Percentiles rank a stretch among this genome's conserved stretches.
These are phyloP conservation scores for Geopemphigus sp. DNA, from an alignment of 1,140 invertebrate species.

Conservation along the genomic window DNA sequence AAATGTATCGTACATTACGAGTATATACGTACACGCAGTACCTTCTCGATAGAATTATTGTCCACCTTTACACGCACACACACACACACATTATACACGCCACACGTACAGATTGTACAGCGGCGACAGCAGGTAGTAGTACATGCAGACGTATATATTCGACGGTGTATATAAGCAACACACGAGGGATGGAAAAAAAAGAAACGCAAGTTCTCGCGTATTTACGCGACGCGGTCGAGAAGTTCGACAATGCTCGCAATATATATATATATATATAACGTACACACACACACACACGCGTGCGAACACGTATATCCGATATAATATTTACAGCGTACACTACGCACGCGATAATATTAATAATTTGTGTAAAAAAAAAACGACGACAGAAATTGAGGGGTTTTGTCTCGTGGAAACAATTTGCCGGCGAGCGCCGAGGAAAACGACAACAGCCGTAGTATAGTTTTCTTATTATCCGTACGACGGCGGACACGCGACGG, in stretches of 20 bases:
- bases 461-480: too few relatives aligned
- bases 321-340: neutral
- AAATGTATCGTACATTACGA: neutral
- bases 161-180: too few relatives aligned
- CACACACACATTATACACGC: constrained; percentile 11
- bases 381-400: too few relatives aligned
- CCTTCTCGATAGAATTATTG: constrained; percentile 41
- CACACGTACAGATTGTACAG: neutral
- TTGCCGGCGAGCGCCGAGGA: too few relatives aligned
- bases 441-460: too few relatives aligned
- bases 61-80: constrained; percentile 47
- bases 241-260: too few relatives aligned
- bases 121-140: constrained; percentile 11
- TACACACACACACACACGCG: neutral
- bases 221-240: constrained; percentile 2
- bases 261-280: too few relatives aligned
- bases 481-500: too few relatives aligned
- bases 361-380: neutral
- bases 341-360: neutral
- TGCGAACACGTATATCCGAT: neutral
- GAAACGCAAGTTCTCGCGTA: constrained; percentile 25
- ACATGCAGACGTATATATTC: neutral
- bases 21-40: neutral
- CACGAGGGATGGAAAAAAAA: neutral
- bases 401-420: neutral